Percentiles rank a stretch among this genome's conserved stretches.
Conservation (phyloP, 1,140 invertebrate genomes). For the Aphelinus atriplicis region DNA sequence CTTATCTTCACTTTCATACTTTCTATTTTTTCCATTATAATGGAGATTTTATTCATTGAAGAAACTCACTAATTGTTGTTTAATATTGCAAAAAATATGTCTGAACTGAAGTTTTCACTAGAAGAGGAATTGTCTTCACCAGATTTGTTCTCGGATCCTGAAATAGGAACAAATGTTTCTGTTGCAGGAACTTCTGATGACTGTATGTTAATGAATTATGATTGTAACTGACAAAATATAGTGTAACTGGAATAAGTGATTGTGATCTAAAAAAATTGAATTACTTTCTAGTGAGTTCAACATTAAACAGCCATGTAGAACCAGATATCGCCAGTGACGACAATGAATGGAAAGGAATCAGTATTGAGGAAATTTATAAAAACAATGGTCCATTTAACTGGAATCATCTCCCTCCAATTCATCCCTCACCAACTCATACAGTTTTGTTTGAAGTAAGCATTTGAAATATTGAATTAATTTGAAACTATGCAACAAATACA, state of each 20-base stretch:
- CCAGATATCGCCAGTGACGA: constrained; percentile 48
- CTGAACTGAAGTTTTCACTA: constrained; percentile 46
- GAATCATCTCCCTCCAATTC: constrained; percentile 58
- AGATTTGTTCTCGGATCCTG: constrained; percentile 52
- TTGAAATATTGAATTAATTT: constrained; percentile 21
- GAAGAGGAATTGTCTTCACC: constrained; percentile 50
- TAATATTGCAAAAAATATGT: constrained; percentile 40
- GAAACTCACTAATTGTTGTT: too few relatives aligned
- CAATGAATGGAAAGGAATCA: constrained; percentile 61
- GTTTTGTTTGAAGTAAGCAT: constrained; percentile 58
- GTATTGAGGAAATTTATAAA: constrained; percentile 61
- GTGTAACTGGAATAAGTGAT: neutral
- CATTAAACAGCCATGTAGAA: constrained; percentile 46
- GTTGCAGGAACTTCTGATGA: constrained; percentile 39
- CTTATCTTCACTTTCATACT: too few relatives aligned
- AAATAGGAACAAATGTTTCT: constrained; percentile 39
- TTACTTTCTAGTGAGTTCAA: constrained; percentile 46
- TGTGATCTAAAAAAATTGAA: neutral
- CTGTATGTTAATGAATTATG: constrained; percentile 36
- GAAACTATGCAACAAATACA: neutral
- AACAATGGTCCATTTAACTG: constrained; percentile 54
- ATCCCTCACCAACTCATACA: constrained; percentile 54
- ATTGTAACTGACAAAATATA: neutral
- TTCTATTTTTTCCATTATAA: too few relatives aligned
- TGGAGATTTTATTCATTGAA: too few relatives aligned